These are phyloP conservation scores for Lasiurus cinereus DNA, from an alignment of 2,113 vertebrate species.

Conservation along the genomic window DNA sequence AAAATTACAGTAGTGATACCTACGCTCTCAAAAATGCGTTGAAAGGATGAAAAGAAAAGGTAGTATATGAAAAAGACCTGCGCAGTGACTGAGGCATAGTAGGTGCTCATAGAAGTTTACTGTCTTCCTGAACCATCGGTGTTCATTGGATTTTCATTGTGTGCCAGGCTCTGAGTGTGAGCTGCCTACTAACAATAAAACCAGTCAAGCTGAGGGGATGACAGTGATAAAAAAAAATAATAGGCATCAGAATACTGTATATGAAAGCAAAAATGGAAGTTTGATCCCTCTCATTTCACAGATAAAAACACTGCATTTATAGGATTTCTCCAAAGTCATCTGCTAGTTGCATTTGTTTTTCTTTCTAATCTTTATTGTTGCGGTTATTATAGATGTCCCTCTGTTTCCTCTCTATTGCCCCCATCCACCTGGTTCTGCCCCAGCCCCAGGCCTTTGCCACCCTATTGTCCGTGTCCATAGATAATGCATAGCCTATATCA, in stretches of 20 bases:
- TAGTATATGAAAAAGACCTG: background rate
- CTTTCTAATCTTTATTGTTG: no score
- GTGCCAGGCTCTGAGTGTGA: background rate
- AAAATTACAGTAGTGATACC: background rate
- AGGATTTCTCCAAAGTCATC: background rate
- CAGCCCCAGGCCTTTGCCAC: no score
- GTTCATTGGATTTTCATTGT: background rate
- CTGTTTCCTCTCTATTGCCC: no score
- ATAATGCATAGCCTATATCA: no score
- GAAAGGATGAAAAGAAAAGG: background rate
- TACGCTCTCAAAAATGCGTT: background rate
- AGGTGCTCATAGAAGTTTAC: background rate
- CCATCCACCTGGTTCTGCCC: no score
- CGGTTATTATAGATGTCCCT: no score
- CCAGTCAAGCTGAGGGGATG: background rate
- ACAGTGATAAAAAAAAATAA: background rate
- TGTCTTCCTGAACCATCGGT: background rate
- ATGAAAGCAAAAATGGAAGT: background rate
- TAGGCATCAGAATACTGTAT: background rate
- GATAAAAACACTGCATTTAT: background rate
- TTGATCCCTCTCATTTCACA: background rate
- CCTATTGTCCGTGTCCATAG: no score
- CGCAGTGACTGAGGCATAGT: background rate
- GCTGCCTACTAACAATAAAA: constrained; percentile 17
- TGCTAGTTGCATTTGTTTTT: background rate